Evolutionary conservation across 2,113 vertebrate species (phyloP).

Genomic region (Turnix velox): DNA sequence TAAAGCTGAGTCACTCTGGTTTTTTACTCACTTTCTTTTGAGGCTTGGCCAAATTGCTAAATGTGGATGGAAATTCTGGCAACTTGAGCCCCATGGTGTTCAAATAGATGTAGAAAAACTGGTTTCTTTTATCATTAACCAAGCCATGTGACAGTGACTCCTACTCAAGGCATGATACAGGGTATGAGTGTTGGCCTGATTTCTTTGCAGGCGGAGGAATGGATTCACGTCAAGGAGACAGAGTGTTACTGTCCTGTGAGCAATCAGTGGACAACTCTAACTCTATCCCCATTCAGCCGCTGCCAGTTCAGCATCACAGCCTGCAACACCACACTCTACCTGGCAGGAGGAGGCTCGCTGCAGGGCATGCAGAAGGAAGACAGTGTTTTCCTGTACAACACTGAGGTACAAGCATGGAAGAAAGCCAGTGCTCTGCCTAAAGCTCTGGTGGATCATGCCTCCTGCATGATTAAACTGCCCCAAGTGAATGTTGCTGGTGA

Average conservation of each 20-base stretch:
- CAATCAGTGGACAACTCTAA: conserved; percentile 57
- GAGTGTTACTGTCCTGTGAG: conserved; percentile 53
- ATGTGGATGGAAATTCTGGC: neutral
- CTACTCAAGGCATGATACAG: fast-evolving
- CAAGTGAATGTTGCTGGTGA: neutral
- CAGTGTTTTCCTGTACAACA: conserved; percentile 37
- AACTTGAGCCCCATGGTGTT: neutral
- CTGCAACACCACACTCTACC: neutral
- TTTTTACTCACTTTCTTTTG: neutral
- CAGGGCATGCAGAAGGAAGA: conserved; percentile 25
- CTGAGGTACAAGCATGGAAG: neutral
- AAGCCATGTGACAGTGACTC: fast-evolving
- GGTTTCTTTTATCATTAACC: neutral
- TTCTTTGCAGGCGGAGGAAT: conserved; percentile 27
- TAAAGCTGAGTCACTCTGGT: fast-evolving
- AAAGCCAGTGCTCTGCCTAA: conserved; percentile 38
- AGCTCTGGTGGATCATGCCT: conserved; percentile 49
- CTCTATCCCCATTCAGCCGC: neutral
- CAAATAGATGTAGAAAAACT: neutral
- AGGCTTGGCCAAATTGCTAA: neutral
- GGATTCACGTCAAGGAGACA: conserved; percentile 6
- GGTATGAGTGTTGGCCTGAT: neutral
- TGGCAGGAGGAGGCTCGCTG: conserved; percentile 22
- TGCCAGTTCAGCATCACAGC: conserved; percentile 55
- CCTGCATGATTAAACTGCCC: conserved; percentile 31